Evolutionary conservation across 2,888 invertebrate species (phyloP).

Genomic region (Sisyra nigra): DNA sequence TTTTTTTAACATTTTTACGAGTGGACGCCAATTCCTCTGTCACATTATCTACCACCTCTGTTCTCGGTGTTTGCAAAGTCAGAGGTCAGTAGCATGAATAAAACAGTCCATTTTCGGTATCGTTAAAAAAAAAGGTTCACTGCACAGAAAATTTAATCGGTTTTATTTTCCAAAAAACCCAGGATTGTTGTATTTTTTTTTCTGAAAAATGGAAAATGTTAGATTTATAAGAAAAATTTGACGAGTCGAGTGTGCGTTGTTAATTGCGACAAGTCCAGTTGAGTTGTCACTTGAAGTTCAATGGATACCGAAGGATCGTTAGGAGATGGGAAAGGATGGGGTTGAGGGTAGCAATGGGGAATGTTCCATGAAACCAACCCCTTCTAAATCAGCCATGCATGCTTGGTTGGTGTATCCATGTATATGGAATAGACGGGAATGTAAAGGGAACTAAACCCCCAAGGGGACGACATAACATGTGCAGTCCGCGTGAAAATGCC

Average conservation of each 20-base stretch:
- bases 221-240: too few relatives aligned
- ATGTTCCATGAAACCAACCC: conserved; percentile 1
- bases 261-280: conserved; percentile 4
- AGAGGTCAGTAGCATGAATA: conserved; percentile 4
- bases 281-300: conserved; percentile 1
- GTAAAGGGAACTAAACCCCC: not conserved
- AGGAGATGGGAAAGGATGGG: not conserved
- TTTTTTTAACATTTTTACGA: too few relatives aligned
- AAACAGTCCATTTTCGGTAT: not conserved
- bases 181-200: too few relatives aligned
- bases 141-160: too few relatives aligned
- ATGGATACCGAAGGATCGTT: not conserved
- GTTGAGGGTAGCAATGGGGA: not conserved
- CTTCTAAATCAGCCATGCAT: conserved; percentile 5
- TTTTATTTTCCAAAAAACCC: too few relatives aligned
- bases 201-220: too few relatives aligned
- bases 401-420: not conserved
- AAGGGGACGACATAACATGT: conserved; percentile 7
- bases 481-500: conserved; percentile 8
- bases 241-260: too few relatives aligned
- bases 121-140: too few relatives aligned
- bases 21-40: too few relatives aligned
- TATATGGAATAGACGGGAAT: conserved; percentile 1
- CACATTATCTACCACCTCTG: too few relatives aligned
- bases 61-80: not conserved